Evolutionary conservation across 2,888 invertebrate genomes (phyloP), one percentile per base, ranked within the genome.

Genomic region (Acrobeloides nanus): DNA sequence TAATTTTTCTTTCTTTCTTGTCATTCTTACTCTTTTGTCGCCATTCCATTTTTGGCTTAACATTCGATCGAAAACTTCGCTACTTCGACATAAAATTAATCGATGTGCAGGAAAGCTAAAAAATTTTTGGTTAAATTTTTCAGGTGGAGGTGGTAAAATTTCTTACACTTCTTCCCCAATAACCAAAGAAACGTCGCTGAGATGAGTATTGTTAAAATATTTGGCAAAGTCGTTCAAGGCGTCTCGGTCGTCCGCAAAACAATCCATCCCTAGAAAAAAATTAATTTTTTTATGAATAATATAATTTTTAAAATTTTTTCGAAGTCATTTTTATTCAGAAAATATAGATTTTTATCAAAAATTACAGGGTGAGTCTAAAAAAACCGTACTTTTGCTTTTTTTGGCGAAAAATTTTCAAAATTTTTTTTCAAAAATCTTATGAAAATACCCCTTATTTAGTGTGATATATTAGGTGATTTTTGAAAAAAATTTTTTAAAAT

Each of bases 51-150:
- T 53, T n/a, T 47, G 55, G 23, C 54, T 61, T 27, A 77, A 65
- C 76, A 77, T 77, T 15, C 76, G 66, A 54, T 78, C 78, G 64
- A 78, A 78, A 12, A 78, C 78, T 61, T 78, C 77, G 54, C 77
- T 78, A 34, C 74, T 64, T 32, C 74, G 69, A 8, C 76, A 75
- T 41, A 78, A 65, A 18, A 78, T 69, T 41, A 78, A 62, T 45
- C 76, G 75, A 60, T 78, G 78, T 0, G 76, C 76, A 38, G 72
- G 72, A 51, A 65, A 78, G 23, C 69, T 72, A 51, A 38, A 64
- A 43, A 37, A 27, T 32, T 15, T 24, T 10, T 25, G 34, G 15
- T 8, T 20, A 26, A 53, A 7, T n/a, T 31, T n/a, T 21, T 46
- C 18, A 17, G n/a, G 23, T 47, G 23, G 18, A 26, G 17, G 10